Evolutionary conservation across 2,113 vertebrate species (phyloP), one percentile per base, ranked within the genome.

Genomic region (Cyprinodon variegatus): DNA sequence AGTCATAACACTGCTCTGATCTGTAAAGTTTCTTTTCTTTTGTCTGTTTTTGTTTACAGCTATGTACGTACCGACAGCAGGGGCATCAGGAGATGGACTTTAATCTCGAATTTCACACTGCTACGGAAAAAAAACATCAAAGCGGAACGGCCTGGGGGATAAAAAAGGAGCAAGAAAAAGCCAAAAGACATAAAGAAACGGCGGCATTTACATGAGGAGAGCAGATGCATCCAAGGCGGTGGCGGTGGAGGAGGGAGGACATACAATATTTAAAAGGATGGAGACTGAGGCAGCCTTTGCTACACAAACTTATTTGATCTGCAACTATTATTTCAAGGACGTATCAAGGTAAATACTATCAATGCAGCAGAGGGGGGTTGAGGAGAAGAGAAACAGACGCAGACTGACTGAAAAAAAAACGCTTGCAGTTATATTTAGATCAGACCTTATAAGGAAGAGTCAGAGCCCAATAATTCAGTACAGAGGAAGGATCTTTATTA

Each of bases 241-340:
- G 2, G 72, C 45, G 29, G 63, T 76, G 29, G 29, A 29, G 29
- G 50, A 53, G 17, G 82, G 66, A 40, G 81, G 85, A 86, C 78
- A 88, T 89, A 57, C 77, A 87, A 89, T 91, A 90, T 92, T 91
- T 87, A 90, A 90, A 64, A 81, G 70, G 84, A 74, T 72, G 82
- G 61, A 83, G 79, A 79, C 68, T 50, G 78, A 79, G 79, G 77
- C 65, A 76, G 82, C 65, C 68, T 84, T 79, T 60, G 82, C 81
- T 80, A 76, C 76, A 72, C 71, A 84, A 71, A 83, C 77, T 43
- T 88, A 77, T 91, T 90, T 92, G 87, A 89, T 89, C 75, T 83
- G 61, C 74, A 77, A 72, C 76, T 74, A 76, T 88, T 88, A 88
- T 91, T 93, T 89, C 86, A 89, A 90, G 90, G 90, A 78, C 64